A percentile compares a stretch with the other conserved stretches of the same genome.
phyloP scores from a whole-genome alignment of 2,797 vertebrate species.

The Gastrophryne carolinensis region DNA sequence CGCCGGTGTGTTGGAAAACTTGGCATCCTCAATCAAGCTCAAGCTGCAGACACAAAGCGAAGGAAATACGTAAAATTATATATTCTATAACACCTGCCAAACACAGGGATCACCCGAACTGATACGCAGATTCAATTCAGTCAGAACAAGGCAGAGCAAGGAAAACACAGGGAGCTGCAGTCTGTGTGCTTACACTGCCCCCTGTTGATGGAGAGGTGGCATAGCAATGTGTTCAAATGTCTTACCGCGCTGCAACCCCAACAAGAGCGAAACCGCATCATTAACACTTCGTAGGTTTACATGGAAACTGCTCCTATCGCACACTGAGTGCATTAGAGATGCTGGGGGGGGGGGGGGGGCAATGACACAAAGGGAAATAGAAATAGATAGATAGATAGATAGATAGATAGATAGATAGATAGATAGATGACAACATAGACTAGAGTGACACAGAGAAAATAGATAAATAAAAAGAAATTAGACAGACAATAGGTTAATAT shows the following conservation, averaged over 20 bases:
- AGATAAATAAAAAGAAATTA: slow-evolving; percentile 1
- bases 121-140: slow-evolving; percentile 61
- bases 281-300: slow-evolving; percentile 7
- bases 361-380: neutral
- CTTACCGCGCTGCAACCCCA: neutral
- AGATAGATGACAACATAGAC: slow-evolving; percentile 1
- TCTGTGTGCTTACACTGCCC: slow-evolving; percentile 65
- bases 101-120: slow-evolving; percentile 58
- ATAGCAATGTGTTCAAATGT: slow-evolving; percentile 54
- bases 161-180: slow-evolving; percentile 35
- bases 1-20: slow-evolving; percentile 55
- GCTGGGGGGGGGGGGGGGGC: neutral
- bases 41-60: slow-evolving; percentile 53
- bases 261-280: neutral
- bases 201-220: slow-evolving; percentile 70
- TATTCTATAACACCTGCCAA: slow-evolving; percentile 53
- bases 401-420: neutral
- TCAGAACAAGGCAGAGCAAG: slow-evolving; percentile 59
- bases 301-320: neutral
- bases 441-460: too few species aligned
- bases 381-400: neutral
- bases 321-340: neutral
- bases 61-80: slow-evolving; percentile 62
- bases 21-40: slow-evolving; percentile 59
- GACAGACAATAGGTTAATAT: neutral